A percentile compares a stretch with the other conserved stretches of the same genome.
These are phyloP conservation scores for Myotis myotis DNA, from an alignment of 2,797 vertebrate species.

Conservation along the genomic window DNA sequence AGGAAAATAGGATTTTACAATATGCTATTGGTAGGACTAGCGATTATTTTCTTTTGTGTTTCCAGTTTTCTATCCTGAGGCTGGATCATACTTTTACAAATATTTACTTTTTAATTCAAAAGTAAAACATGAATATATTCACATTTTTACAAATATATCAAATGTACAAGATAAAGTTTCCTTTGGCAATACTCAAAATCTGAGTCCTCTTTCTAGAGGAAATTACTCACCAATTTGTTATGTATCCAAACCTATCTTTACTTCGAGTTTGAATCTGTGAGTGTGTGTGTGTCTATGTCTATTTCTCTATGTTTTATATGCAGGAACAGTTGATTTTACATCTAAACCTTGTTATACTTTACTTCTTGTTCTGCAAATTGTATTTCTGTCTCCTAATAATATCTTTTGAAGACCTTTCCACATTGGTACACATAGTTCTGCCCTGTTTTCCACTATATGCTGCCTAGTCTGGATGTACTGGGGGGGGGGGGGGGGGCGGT, in stretches of 20 bases:
- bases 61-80: background rate
- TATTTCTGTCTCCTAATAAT: background rate
- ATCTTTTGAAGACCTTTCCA: background rate
- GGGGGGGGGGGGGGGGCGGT: no score
- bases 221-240: background rate
- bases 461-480: fast-evolving
- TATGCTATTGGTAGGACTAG: fast-evolving
- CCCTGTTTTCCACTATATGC: fast-evolving
- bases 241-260: background rate
- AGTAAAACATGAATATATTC: background rate
- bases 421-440: fast-evolving
- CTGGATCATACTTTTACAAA: background rate
- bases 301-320: background rate
- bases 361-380: background rate
- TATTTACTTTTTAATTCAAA: background rate
- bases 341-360: background rate
- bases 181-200: background rate
- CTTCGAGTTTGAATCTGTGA: background rate
- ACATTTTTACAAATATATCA: background rate
- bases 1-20: background rate
- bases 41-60: background rate
- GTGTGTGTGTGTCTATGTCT: background rate
- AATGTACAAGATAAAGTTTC: background rate
- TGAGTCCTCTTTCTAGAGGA: background rate
- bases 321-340: background rate